Base-by-base conservation (phyloP, 2,888 invertebrate species). In the Drosophila greeni region DNA sequence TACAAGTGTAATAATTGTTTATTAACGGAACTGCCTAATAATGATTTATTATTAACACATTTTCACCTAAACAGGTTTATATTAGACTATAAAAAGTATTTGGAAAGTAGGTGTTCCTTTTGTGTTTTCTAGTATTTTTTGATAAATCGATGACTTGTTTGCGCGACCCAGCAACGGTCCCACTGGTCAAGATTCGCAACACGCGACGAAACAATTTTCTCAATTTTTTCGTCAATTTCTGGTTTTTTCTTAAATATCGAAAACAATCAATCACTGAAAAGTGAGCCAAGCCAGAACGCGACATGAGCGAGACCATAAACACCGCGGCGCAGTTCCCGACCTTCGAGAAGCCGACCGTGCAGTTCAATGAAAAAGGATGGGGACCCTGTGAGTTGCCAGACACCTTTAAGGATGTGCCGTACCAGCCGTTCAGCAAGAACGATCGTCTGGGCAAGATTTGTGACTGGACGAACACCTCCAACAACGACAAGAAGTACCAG, bases 391-490 rank as follows among this genome's bases (percentile, higher is more conserved):
- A 95, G 89, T 92, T 98, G 90, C 97, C 98, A 67, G 97, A 97
- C 75, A 87, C 85, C 73, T 79, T 76, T 75, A 74, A 88, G 73
- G 88, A 88, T 75, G 88, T 88, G 72, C 99, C 99, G 11, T 99
- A 99, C 90, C 99, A 99, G 90, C 98, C 98, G 43, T 99, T 98
- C 89, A 97, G 98, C 78, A 99, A 99, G 90, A 97, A 97, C 71
- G 99, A 99, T 90, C 94, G 98, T 77, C 91, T 99, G 73, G 99
- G 99, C 81, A 99, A 99, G 92, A 98, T 98, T 83, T 97, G 98
- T 85, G 99, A 99, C 88, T 99, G 99, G 99, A 98, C 98, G 48
- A 96, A 97, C 61, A 95, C 96, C 9, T 94, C 95, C 4, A 95
- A 95, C 84, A 96, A 97, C 85, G 98, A 99, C 88, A 96, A 98